These are phyloP conservation scores for Callyntrura guangdongensis DNA, from an alignment of 2,888 invertebrate genomes.

Conservation along the genomic window DNA sequence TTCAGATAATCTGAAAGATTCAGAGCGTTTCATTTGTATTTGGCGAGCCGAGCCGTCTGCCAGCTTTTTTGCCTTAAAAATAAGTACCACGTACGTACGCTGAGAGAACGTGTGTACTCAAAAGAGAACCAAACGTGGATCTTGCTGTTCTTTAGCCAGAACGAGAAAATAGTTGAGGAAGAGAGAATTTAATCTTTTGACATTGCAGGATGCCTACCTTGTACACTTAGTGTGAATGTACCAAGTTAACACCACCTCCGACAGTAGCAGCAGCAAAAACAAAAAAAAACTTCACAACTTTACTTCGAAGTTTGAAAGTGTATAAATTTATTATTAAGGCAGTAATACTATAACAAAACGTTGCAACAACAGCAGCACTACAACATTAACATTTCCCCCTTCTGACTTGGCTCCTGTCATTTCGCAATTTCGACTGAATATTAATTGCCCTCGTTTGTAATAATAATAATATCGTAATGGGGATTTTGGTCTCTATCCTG, in stretches of 20 bases:
- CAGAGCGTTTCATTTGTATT: conserved; percentile 68
- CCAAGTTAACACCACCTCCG: background rate
- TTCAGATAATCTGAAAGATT: conserved; percentile 62
- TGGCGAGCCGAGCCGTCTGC: conserved; percentile 59
- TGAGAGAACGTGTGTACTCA: conserved; percentile 7
- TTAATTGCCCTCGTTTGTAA: conserved; percentile 71
- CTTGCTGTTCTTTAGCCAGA: conserved; percentile 28
- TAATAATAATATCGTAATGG: conserved; percentile 64
- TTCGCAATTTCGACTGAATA: conserved; percentile 72
- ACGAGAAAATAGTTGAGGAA: conserved; percentile 30
- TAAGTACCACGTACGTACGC: conserved; percentile 6
- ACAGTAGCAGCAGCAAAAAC: background rate
- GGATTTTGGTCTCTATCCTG: conserved; percentile 41
- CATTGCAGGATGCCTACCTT: conserved; percentile 61
- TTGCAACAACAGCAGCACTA: background rate
- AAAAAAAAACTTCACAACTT: conserved; percentile 35
- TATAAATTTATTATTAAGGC: conserved; percentile 37
- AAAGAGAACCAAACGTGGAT: conserved; percentile 16
- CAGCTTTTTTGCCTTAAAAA: background rate
- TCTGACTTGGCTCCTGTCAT: conserved; percentile 58
- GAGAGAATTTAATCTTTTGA: conserved; percentile 58
- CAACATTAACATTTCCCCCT: conserved; percentile 32
- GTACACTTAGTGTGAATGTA: background rate
- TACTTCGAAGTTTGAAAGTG: conserved; percentile 37
- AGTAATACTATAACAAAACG: background rate